Percentiles rank a stretch among this genome's conserved stretches.
These are phyloP conservation scores for Drosophila anomalata DNA, from an alignment of 2,888 invertebrate genomes.

Conservation along the genomic window DNA sequence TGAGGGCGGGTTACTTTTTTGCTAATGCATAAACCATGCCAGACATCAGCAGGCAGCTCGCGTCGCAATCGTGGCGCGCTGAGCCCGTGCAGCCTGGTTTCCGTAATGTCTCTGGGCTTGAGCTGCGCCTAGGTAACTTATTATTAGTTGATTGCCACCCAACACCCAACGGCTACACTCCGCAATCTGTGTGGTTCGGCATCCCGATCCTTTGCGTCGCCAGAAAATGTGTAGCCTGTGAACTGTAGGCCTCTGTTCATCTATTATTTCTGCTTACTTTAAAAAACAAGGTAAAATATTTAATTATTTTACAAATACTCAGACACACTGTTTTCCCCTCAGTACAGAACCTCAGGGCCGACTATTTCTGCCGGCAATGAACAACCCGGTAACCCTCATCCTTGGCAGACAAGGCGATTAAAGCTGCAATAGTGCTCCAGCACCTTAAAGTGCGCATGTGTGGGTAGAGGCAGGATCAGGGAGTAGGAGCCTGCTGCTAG, in stretches of 20 bases:
- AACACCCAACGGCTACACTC: slow-evolving; percentile 52
- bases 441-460: slow-evolving; percentile 51
- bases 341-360: too few species aligned
- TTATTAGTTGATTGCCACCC: slow-evolving; percentile 70
- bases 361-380: too few species aligned
- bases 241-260: not conserved
- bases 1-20: slow-evolving; percentile 74
- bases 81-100: not conserved
- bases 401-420: slow-evolving; percentile 7
- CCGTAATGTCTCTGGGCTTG: slow-evolving; percentile 8
- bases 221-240: not conserved
- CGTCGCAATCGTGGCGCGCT: slow-evolving; percentile 44
- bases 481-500: slow-evolving; percentile 41
- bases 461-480: slow-evolving; percentile 1
- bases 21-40: slow-evolving; percentile 78
- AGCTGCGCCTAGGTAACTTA: slow-evolving; percentile 51
- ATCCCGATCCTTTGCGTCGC: slow-evolving; percentile 5
- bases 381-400: not conserved
- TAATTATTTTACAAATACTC: too few species aligned
- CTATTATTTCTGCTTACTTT: too few species aligned
- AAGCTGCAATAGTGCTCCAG: slow-evolving; percentile 58
- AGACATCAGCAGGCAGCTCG: slow-evolving; percentile 72
- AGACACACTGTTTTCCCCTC: too few species aligned
- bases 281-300: too few species aligned
- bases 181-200: not conserved